Conservation (phyloP, 1,140 invertebrate genomes). For the Anastrepha obliqua region DNA sequence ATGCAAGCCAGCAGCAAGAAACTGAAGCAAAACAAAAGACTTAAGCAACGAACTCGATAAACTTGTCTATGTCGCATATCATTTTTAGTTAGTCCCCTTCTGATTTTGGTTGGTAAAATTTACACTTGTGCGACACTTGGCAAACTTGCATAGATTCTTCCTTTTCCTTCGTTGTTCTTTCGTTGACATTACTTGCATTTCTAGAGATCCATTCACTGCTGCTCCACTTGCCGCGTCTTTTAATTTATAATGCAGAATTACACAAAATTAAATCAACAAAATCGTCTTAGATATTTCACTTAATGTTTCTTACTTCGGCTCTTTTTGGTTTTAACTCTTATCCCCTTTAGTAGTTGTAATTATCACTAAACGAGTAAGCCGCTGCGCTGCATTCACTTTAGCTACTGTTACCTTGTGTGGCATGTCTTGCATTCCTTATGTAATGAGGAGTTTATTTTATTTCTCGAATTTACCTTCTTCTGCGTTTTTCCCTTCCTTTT, state of each 20-base stretch:
- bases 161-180: too few relatives aligned
- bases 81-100: not conserved
- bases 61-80: not conserved
- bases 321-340: not conserved
- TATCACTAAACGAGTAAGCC: not conserved
- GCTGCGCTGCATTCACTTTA: not conserved
- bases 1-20: not conserved
- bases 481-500: not conserved
- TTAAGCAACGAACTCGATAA: slow-evolving; percentile 52
- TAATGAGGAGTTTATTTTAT: slow-evolving; percentile 25
- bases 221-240: too few relatives aligned
- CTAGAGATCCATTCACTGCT: too few relatives aligned
- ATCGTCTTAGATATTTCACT: not conserved
- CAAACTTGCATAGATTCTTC: too few relatives aligned
- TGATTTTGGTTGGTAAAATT: too few relatives aligned
- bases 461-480: not conserved
- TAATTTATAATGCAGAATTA: too few relatives aligned
- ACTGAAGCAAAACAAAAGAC: slow-evolving; percentile 53
- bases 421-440: slow-evolving; percentile 32
- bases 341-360: not conserved
- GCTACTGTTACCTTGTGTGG: slow-evolving; percentile 27
- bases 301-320: not conserved
- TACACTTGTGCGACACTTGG: not conserved
- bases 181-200: too few relatives aligned
- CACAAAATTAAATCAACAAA: not conserved